A percentile compares a stretch with the other conserved stretches of the same genome.
Conservation (phyloP, 2,113 vertebrate species). For the Rhinopomastus cyanomelas region DNA sequence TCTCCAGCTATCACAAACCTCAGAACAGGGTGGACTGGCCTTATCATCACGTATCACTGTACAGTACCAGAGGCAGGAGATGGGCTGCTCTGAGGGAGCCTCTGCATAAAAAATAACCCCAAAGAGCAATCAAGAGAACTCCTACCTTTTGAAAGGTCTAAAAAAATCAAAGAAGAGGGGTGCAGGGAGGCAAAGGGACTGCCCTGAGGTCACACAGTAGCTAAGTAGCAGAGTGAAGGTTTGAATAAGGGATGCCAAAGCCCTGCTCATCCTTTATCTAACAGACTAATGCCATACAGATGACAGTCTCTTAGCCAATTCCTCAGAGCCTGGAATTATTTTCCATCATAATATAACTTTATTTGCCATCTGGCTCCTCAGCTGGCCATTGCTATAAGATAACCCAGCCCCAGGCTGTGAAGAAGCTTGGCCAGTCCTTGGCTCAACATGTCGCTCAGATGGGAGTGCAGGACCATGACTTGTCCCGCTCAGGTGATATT, state of each 20-base stretch:
- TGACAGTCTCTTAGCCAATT: neutral
- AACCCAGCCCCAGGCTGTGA: neutral
- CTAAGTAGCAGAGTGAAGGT: neutral
- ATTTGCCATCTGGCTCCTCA: slow-evolving; percentile 30
- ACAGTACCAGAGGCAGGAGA: neutral
- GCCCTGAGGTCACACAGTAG: neutral
- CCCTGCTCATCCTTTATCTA: neutral
- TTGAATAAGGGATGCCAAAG: neutral
- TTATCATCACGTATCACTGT: fast-evolving
- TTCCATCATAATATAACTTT: neutral
- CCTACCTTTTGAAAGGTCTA: neutral
- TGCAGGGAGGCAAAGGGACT: neutral
- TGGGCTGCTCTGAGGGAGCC: neutral
- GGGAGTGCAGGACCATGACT: neutral
- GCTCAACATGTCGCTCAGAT: neutral
- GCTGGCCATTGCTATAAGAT: neutral
- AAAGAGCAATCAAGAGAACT: neutral
- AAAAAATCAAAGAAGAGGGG: neutral
- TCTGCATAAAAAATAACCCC: neutral
- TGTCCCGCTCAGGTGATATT: neutral
- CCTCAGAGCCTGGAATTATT: neutral
- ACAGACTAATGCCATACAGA: neutral
- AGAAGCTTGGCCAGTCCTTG: neutral
- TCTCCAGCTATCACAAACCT: neutral
- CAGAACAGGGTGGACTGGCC: neutral